A percentile compares a stretch with the other conserved stretches of the same genome.
These are phyloP conservation scores for Cardiocondyla obscurior DNA, from an alignment of 1,140 invertebrate species.

Conservation along the genomic window DNA sequence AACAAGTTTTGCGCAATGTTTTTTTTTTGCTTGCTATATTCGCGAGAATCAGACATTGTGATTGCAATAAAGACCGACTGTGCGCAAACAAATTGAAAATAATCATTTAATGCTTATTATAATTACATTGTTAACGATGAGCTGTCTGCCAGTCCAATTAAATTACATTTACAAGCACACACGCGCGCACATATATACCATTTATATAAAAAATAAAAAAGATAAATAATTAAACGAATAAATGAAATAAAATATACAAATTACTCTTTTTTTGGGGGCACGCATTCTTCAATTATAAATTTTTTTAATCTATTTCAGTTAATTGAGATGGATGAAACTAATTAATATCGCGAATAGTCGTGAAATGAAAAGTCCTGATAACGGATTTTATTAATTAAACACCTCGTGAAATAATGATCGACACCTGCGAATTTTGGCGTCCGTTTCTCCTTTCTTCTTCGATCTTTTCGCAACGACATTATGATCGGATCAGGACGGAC, in stretches of 20 bases:
- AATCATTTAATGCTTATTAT: background rate
- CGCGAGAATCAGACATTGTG: background rate
- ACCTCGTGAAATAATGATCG: conserved; percentile 49
- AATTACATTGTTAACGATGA: conserved; percentile 17
- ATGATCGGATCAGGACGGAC: conserved; percentile 51
- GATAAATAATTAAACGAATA: too few relatives aligned
- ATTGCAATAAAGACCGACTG: background rate
- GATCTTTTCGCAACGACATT: conserved; percentile 48
- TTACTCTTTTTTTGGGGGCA: too few relatives aligned
- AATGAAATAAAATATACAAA: too few relatives aligned
- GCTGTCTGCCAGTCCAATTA: background rate
- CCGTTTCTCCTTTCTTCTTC: background rate
- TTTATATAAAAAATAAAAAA: background rate
- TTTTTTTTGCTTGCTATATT: conserved; percentile 9
- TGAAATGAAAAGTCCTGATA: background rate
- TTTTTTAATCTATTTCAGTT: background rate
- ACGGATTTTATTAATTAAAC: conserved; percentile 4
- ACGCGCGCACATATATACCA: background rate
- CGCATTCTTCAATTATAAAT: background rate
- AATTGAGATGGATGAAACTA: background rate
- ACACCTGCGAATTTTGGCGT: conserved; percentile 5
- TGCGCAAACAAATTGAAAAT: background rate
- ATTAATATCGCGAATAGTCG: conserved; percentile 2
- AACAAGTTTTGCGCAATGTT: background rate
- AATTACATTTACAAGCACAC: conserved; percentile 15